Conservation (phyloP, 2,113 vertebrate genomes). For the Syngnathus typhle region DNA sequence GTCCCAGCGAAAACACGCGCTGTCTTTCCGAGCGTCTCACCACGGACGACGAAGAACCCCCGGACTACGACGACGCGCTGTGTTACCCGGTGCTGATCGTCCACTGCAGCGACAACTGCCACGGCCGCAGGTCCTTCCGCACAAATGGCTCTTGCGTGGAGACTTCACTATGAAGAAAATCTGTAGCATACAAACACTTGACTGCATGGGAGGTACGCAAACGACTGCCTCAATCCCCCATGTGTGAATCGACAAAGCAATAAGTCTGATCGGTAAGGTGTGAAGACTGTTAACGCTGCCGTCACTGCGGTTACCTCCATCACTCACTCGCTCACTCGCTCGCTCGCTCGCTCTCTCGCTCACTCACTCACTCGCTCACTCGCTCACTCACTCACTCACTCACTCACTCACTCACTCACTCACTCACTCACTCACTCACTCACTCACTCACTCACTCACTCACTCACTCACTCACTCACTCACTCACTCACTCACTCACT, state of each 20-base stretch:
- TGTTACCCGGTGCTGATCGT: conserved; percentile 93
- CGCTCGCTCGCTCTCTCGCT: too few relatives aligned
- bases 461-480: too few relatives aligned
- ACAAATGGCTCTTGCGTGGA: conserved; percentile 91
- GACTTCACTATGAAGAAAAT: conserved; percentile 83
- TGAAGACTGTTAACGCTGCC: conserved; percentile 51
- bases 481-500: too few relatives aligned
- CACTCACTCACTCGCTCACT: too few relatives aligned
- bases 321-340: too few relatives aligned
- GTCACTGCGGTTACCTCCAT: neutral
- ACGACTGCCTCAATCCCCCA: conserved; percentile 35
- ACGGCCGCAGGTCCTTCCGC: conserved; percentile 88
- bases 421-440: too few relatives aligned
- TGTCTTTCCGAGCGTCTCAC: conserved; percentile 81
- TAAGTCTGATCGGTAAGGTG: conserved; percentile 25
- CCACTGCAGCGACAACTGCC: conserved; percentile 91
- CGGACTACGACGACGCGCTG: conserved; percentile 88
- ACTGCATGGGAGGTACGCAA: conserved; percentile 25
- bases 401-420: too few relatives aligned
- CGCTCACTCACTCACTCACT: too few relatives aligned
- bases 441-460: too few relatives aligned
- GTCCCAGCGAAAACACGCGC: conserved; percentile 85
- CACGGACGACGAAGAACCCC: conserved; percentile 80
- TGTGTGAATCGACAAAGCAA: conserved; percentile 61
- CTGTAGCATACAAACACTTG: conserved; percentile 45